A percentile compares a stretch with the other conserved stretches of the same genome.
Conservation (phyloP, 2,113 vertebrate species). For the Grallaria varia region DNA sequence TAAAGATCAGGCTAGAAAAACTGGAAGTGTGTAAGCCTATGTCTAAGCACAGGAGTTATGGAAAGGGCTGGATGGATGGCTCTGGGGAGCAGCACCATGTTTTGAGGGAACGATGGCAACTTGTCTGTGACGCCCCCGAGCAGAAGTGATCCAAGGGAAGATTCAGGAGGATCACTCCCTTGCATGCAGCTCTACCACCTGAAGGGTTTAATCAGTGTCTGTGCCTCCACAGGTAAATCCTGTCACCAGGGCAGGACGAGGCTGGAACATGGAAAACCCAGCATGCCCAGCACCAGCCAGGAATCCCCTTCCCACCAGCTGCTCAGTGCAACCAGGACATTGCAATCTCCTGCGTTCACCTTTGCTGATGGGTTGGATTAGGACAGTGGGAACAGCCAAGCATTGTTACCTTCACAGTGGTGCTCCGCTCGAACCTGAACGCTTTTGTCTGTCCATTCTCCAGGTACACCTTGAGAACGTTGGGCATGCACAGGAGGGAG, state of each 20-base stretch:
- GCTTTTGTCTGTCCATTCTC: constrained; percentile 99
- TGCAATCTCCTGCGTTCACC: neutral
- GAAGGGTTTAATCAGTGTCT: neutral
- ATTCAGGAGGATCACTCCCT: neutral
- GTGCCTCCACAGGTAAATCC: neutral
- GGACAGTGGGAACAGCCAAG: neutral
- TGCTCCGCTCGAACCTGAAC: constrained; percentile 91
- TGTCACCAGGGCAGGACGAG: neutral
- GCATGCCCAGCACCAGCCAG: neutral
- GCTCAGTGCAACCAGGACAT: neutral
- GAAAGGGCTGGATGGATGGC: neutral
- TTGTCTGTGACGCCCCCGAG: neutral
- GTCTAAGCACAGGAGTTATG: neutral
- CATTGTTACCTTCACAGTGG: constrained; percentile 89
- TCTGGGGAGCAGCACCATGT: neutral
- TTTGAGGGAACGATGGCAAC: neutral
- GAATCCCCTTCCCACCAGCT: neutral
- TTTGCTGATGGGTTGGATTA: neutral
- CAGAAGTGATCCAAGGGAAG: neutral
- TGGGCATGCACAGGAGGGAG: constrained; percentile 95
- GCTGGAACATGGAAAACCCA: neutral
- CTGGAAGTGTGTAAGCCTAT: neutral
- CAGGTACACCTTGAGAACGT: constrained; percentile 94
- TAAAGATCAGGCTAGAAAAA: neutral
- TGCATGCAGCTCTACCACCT: neutral